phyloP scores from a whole-genome alignment of 2,797 vertebrate species.

The Mormyrops attenuatus region DNA sequence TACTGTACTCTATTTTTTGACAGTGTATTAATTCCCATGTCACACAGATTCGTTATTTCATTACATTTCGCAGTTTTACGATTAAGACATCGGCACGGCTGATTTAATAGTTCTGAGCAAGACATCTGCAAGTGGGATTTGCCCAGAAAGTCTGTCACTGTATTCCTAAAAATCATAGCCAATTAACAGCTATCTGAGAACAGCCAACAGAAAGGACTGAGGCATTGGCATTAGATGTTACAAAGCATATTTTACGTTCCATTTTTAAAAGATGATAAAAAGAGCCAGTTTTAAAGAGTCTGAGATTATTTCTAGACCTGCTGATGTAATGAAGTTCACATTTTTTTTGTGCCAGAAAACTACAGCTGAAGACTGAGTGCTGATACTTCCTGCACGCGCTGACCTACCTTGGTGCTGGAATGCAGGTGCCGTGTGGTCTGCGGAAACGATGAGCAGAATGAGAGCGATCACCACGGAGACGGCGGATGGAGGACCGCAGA shows the following conservation, averaged over 20 bases:
- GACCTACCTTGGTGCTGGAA: constrained; percentile 10
- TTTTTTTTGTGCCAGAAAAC: not conserved
- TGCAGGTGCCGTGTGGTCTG: not conserved
- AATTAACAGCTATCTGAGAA: not conserved
- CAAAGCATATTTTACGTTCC: not conserved
- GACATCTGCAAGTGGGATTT: not conserved
- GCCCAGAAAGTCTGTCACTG: not conserved
- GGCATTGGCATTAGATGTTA: not conserved
- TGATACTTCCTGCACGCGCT: not conserved
- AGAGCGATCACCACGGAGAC: not conserved
- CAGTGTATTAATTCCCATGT: not conserved
- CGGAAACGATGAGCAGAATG: not conserved
- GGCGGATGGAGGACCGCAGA: not conserved
- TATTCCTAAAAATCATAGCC: not conserved
- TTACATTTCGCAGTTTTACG: not conserved
- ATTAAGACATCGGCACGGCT: not conserved
- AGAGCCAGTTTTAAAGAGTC: not conserved
- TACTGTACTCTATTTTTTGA: not conserved
- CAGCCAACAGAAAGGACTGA: not conserved
- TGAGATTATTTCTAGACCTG: not conserved
- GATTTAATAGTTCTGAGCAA: not conserved
- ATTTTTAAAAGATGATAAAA: not conserved
- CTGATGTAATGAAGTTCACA: not conserved
- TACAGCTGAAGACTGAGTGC: not conserved
- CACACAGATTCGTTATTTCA: not conserved